Conservation (phyloP, 2,888 invertebrate species). For the Azorinus chamasolen region DNA sequence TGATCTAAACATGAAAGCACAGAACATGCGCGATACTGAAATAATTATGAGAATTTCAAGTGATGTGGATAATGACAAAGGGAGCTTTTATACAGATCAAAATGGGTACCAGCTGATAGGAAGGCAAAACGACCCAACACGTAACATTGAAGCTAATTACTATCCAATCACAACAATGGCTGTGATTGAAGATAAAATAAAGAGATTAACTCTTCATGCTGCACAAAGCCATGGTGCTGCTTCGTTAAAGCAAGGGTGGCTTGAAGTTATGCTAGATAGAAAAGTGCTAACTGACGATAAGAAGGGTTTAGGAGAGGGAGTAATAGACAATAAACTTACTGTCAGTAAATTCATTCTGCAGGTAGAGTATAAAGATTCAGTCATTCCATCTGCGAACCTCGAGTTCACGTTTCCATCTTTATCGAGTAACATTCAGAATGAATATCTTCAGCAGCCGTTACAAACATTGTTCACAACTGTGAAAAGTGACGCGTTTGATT, state of each 20-base stretch:
- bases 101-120: conserved; percentile 84
- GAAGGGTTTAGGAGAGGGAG: conserved; percentile 82
- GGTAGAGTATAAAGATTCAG: conserved; percentile 70
- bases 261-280: conserved; percentile 86
- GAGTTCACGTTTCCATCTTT: conserved; percentile 73
- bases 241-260: conserved; percentile 75
- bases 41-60: conserved; percentile 82
- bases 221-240: conserved; percentile 84
- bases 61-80: conserved; percentile 70
- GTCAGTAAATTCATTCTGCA: conserved; percentile 77
- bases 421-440: conserved; percentile 64
- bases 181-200: conserved; percentile 78
- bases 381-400: conserved; percentile 28
- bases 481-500: conserved; percentile 66
- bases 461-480: conserved; percentile 69
- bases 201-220: conserved; percentile 79
- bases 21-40: conserved; percentile 77
- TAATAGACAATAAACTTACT: conserved; percentile 81
- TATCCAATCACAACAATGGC: conserved; percentile 84
- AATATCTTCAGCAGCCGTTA: conserved; percentile 76
- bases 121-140: conserved; percentile 74
- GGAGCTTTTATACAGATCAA: conserved; percentile 83
- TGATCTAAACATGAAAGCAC: conserved; percentile 68
- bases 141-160: conserved; percentile 83
- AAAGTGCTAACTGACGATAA: conserved; percentile 82